phyloP scores from a whole-genome alignment of 2,113 vertebrate species.

The Macaca mulatta region DNA sequence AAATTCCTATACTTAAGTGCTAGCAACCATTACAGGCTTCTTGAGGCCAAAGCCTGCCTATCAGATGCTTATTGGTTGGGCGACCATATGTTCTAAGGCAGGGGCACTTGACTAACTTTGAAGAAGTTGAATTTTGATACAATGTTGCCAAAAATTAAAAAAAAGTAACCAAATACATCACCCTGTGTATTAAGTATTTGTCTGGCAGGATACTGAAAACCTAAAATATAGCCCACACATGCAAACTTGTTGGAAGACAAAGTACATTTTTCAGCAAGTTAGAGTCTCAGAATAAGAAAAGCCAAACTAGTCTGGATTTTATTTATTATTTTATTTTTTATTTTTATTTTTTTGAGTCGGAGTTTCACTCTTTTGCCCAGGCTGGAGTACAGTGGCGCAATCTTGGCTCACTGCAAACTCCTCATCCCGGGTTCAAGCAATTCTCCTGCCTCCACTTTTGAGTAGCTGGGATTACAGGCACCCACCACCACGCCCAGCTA shows the following conservation, averaged over 20 bases:
- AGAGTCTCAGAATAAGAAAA: not conserved
- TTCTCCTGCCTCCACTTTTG: too few relatives aligned
- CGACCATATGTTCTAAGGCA: not conserved
- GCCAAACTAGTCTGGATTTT: slow-evolving; percentile 16
- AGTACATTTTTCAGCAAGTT: slow-evolving; percentile 29
- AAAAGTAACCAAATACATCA: not conserved
- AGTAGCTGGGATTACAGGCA: too few relatives aligned
- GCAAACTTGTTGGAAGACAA: slow-evolving; percentile 47
- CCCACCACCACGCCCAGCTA: too few relatives aligned
- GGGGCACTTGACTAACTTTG: not conserved
- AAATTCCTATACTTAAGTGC: slow-evolving; percentile 21
- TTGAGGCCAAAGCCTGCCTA: not conserved
- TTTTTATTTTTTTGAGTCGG: too few relatives aligned
- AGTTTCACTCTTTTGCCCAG: too few relatives aligned
- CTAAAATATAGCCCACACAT: slow-evolving; percentile 28
- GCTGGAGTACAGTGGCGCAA: too few relatives aligned
- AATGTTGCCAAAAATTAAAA: not conserved
- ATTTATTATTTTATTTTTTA: not conserved
- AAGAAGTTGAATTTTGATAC: slow-evolving; percentile 25
- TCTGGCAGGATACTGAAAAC: slow-evolving; percentile 35
- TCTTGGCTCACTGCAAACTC: too few relatives aligned
- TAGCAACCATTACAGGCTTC: not conserved
- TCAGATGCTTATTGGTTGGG: not conserved
- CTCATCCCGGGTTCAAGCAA: too few relatives aligned
- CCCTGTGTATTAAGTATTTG: slow-evolving; percentile 3